Base-by-base conservation (phyloP, 2,113 vertebrate genomes). In the Ginglymostoma cirratum region DNA sequence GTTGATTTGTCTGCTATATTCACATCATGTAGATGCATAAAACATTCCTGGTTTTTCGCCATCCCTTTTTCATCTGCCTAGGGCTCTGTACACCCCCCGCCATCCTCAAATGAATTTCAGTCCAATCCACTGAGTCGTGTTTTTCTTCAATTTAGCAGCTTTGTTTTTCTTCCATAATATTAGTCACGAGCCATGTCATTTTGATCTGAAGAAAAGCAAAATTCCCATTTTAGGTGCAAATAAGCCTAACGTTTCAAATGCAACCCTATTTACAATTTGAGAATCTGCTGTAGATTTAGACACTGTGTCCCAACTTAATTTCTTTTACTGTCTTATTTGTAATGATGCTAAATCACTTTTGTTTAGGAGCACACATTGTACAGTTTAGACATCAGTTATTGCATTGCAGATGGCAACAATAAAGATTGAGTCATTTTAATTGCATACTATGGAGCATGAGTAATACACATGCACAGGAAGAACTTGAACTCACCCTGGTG, bases 391-490 rank as follows among this genome's bases (percentile, higher is more conserved):
- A 83, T 83, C 38, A 48, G 23, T 5, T 83, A 83, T 83, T 42
- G 15, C 34, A 92, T 92, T 92, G 89, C 21, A 66, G 34, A 83
- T 83, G 34, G 76, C n/a, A 14, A 38, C 78, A 92, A 92, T 90
- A 34, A 61, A 55, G 17, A 17, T 38, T 95, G 67, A 95, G 66
- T 72, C 93, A 72, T 52, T 48, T 95, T 70, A 72, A 72, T 52
- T 70, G 92, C 92, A 67, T 69, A 69, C n/a, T 69, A 21, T 94
- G 67, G 19, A 70, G 93, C 67, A 48, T 95, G 93, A 95, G 93
- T 72, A 72, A 95, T 55, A 95, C 27, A 95, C 67, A 72, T 45
- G 45, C 38, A 67, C 38, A 15, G 38, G 93, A 95, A 45, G 38
- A 72, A 45, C 93, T 72, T 95, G 24, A 69, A 38, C 66, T 94